Evolutionary conservation across 2,797 vertebrate genomes (phyloP).

Genomic region (Siniperca scherzeri): DNA sequence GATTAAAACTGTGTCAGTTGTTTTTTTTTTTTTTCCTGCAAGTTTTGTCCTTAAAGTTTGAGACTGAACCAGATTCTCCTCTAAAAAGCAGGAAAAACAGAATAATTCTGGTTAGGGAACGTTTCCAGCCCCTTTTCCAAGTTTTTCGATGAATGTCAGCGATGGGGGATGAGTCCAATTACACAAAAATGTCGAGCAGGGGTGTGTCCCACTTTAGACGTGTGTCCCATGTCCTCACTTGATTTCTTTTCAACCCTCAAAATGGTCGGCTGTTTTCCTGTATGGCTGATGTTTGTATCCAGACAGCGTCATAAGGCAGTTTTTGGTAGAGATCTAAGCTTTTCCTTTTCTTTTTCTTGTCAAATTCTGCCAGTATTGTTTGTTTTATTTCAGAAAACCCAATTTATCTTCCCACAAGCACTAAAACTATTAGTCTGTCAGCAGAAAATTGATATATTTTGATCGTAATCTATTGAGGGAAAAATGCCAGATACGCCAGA

Average conservation of each 20-base stretch:
- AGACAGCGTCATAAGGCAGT: neutral
- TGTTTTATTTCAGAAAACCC: neutral
- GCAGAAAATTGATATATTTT: neutral
- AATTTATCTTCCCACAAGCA: neutral
- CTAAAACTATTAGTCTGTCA: neutral
- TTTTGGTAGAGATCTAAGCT: neutral
- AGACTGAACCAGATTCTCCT: too few relatives aligned
- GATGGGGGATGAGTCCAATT: neutral
- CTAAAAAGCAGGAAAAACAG: too few relatives aligned
- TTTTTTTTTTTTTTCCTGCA: too few relatives aligned
- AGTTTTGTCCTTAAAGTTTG: too few relatives aligned
- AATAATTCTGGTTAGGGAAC: too few relatives aligned
- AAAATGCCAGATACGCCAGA: neutral
- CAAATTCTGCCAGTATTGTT: neutral
- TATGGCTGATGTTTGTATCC: neutral
- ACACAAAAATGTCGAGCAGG: fast-evolving
- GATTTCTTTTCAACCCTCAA: too few relatives aligned
- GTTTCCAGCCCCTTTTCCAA: too few relatives aligned
- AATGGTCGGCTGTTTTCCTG: neutral
- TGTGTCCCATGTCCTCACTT: slow-evolving; percentile 11
- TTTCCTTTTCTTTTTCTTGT: neutral
- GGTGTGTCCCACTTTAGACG: slow-evolving; percentile 19
- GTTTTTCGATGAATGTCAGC: neutral
- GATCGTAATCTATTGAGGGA: too few relatives aligned
- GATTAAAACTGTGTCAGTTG: too few relatives aligned